Percentiles rank a stretch among this genome's conserved stretches.
phyloP scores from a whole-genome alignment of 2,888 invertebrate genomes.

The Agrotis segetum region DNA sequence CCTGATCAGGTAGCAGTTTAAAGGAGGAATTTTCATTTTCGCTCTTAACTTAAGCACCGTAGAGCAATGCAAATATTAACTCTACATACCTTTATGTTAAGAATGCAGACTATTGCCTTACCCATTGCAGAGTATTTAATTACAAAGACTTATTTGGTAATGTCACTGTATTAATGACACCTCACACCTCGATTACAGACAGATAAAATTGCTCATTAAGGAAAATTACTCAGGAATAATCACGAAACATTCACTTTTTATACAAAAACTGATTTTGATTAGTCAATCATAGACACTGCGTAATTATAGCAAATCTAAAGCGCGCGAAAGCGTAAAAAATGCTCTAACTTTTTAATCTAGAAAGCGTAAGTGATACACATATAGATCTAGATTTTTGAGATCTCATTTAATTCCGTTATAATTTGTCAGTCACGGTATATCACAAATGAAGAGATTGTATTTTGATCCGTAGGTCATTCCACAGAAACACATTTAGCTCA shows the following conservation, averaged over 20 bases:
- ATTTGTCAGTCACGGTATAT: constrained; percentile 36
- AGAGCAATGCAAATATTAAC: constrained; percentile 12
- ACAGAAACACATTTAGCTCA: constrained; percentile 7
- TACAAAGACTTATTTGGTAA: constrained; percentile 22
- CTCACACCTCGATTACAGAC: neutral
- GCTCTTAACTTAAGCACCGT: constrained; percentile 10
- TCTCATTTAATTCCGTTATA: constrained; percentile 26
- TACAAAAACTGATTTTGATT: constrained; percentile 19
- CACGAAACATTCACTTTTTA: neutral
- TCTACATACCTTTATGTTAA: neutral
- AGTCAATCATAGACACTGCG: constrained; percentile 21
- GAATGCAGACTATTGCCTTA: constrained; percentile 22
- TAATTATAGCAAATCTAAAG: constrained; percentile 25
- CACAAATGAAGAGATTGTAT: constrained; percentile 23
- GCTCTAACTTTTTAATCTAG: constrained; percentile 49
- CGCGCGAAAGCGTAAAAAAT: constrained; percentile 52
- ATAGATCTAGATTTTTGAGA: constrained; percentile 21
- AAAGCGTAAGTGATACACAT: constrained; percentile 60
- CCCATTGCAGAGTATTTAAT: constrained; percentile 15
- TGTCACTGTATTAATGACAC: constrained; percentile 20
- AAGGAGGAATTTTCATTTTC: neutral
- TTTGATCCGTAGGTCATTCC: constrained; percentile 11
- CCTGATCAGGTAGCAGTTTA: neutral
- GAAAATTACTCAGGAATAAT: constrained; percentile 26
- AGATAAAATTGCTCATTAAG: constrained; percentile 25